Base-by-base conservation (phyloP, 2,888 invertebrate species). In the Drosophila putrida region DNA sequence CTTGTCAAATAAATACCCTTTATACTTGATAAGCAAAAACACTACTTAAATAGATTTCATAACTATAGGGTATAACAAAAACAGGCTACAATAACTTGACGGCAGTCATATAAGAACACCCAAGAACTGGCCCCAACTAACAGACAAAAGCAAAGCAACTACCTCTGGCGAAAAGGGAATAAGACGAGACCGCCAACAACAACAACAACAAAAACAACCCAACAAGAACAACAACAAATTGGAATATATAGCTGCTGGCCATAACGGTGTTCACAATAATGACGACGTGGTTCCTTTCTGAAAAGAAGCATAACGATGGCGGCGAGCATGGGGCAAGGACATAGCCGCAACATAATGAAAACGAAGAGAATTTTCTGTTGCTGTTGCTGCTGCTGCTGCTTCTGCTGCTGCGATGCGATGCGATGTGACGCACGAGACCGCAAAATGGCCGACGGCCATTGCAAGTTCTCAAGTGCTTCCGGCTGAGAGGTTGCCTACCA, bases 221-320 rank as follows among this genome's bases (percentile, higher is more conserved):
- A n/a, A 13, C 51, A 51, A 54, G 74, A 87, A 80, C 85, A 89
- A 85, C 85, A 86, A 86, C 89, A 86, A 86, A 86, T 86, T 86
- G 85, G 85, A 87, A 86, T 89, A 87, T 88, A 84, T 80, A 68
- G 80, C 85, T 73, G 58, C 57, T 68, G 75, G 85, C 74, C 80
- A 86, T 82, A 86, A 86, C 85, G 89, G 85, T 86, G 85, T 86
- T 89, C 89, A 89, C 89, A 86, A 86, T 86, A 89, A 86, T 86
- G 85, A 86, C 82, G 85, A 85, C 85, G 89, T 84, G 85, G 89
- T 88, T 88, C 79, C 75, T 61, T 77, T 50, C 89, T 89, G 85
- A 89, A 85, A 85, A 84, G 85, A 80, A 87, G 53, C 57, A 57
- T 57, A 57, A 57, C 57, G 57, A 57, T 57, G 53, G 36, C 25